Conservation (phyloP, 2,113 vertebrate genomes). For the Petroica traversi region DNA sequence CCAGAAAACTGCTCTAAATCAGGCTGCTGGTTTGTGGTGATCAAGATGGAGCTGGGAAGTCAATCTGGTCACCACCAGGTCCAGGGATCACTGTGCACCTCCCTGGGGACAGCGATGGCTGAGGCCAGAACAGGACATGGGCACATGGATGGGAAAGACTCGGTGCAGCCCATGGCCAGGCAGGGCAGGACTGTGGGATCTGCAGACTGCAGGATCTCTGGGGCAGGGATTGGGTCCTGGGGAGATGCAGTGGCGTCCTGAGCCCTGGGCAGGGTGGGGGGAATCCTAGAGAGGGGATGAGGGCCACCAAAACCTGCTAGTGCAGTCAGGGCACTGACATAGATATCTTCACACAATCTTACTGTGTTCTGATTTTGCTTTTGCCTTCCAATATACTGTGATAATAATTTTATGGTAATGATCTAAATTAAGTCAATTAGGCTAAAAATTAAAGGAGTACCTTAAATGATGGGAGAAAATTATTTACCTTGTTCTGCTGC, state of each 20-base stretch:
- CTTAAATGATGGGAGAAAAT: slow-evolving; percentile 41
- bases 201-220: not conserved
- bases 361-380: slow-evolving; percentile 4
- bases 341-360: not conserved
- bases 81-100: not conserved
- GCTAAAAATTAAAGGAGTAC: slow-evolving; percentile 65
- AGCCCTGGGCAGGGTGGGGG: not conserved
- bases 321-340: not conserved
- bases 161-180: accelerated
- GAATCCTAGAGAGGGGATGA: not conserved
- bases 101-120: not conserved
- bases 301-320: not conserved
- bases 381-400: slow-evolving; percentile 18
- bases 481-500: slow-evolving; percentile 49
- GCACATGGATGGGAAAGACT: not conserved
- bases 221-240: not conserved
- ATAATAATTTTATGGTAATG: slow-evolving; percentile 42
- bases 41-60: not conserved
- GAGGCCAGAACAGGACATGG: not conserved
- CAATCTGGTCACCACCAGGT: not conserved
- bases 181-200: not conserved
- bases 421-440: slow-evolving; percentile 54
- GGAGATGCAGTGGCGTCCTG: not conserved
- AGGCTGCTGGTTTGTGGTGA: not conserved
- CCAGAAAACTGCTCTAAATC: not conserved